Conservation (phyloP, 1,140 invertebrate species). For the Dinoponera quadriceps region DNA sequence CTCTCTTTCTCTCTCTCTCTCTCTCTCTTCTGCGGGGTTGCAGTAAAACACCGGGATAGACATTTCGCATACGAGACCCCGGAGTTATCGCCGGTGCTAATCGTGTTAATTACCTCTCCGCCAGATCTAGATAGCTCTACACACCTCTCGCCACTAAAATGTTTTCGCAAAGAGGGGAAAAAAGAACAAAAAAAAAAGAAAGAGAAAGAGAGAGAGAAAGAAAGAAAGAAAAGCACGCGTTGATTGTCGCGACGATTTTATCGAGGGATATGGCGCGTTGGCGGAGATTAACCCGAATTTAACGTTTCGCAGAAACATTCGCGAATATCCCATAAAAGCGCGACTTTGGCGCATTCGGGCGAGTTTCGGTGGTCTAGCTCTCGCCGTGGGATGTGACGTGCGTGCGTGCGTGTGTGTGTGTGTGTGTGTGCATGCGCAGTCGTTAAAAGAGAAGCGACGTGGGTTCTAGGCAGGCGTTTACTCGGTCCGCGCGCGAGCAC, state of each 20-base stretch:
- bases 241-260: slow-evolving; percentile 42
- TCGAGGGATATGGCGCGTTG: neutral
- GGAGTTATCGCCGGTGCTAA: slow-evolving; percentile 35
- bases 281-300: slow-evolving; percentile 31
- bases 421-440: neutral
- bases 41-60: slow-evolving; percentile 21
- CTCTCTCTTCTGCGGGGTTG: neutral
- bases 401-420: neutral
- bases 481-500: neutral
- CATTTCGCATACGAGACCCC: slow-evolving; percentile 12
- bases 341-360: slow-evolving; percentile 7
- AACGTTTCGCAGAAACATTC: slow-evolving; percentile 9
- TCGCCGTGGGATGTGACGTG: neutral
- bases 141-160: neutral
- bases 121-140: slow-evolving; percentile 43
- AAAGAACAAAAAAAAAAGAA: neutral
- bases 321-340: slow-evolving; percentile 28
- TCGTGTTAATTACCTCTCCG: slow-evolving; percentile 41
- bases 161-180: neutral
- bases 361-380: slow-evolving; percentile 18
- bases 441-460: slow-evolving; percentile 37
- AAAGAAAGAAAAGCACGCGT: neutral
- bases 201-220: neutral
- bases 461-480: slow-evolving; percentile 18
- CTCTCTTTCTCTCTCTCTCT: no score